Evolutionary conservation across 2,113 vertebrate species (phyloP).

Genomic region (Zosterops borbonicus): DNA sequence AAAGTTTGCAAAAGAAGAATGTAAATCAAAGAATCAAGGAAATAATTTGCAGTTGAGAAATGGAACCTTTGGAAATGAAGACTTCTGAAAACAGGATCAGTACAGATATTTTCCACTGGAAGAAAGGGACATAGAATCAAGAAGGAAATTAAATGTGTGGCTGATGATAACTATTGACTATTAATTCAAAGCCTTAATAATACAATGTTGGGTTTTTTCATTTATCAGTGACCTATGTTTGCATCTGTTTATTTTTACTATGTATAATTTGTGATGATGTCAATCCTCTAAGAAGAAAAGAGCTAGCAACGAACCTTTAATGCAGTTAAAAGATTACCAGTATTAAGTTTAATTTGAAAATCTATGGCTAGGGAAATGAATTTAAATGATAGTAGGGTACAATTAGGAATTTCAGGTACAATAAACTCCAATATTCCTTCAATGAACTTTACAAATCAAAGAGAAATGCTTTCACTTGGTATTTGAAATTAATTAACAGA

Average conservation of each 20-base stretch:
- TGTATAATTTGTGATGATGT: background rate
- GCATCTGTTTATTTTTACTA: background rate
- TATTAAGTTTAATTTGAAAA: background rate
- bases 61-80: background rate
- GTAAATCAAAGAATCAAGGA: background rate
- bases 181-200: conserved; percentile 3
- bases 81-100: background rate
- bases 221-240: background rate
- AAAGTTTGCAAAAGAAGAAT: background rate
- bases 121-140: background rate
- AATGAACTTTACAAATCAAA: background rate
- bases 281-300: background rate
- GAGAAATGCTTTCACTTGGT: background rate
- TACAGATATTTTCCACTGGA: background rate
- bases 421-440: background rate
- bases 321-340: background rate
- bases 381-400: background rate
- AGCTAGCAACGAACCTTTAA: background rate
- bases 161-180: background rate
- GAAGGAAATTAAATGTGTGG: conserved; percentile 5
- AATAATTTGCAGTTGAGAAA: background rate
- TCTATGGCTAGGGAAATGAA: background rate
- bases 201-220: background rate
- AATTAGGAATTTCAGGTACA: background rate
- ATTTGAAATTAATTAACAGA: background rate